phyloP scores from a whole-genome alignment of 2,113 vertebrate species.

The Speoplatyrhinus poulsoni region DNA sequence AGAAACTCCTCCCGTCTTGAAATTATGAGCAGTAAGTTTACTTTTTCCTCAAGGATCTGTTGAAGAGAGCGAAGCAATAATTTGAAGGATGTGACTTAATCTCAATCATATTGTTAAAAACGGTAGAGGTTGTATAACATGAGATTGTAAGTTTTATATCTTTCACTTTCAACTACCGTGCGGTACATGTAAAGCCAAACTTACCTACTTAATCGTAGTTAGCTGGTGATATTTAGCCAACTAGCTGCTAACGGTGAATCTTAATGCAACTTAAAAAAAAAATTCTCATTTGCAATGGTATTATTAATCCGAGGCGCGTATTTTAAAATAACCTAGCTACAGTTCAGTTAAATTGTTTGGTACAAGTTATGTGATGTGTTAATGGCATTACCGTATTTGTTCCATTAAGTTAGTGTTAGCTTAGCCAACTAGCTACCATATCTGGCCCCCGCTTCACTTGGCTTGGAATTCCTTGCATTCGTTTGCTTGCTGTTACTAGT shows the following conservation, averaged over 20 bases:
- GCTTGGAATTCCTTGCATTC: conserved; percentile 15
- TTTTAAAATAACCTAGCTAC: not conserved
- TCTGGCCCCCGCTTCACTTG: conserved; percentile 42
- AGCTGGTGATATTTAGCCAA: conserved; percentile 48
- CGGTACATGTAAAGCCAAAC: conserved; percentile 41
- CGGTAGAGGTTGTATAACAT: not conserved
- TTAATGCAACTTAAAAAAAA: not conserved
- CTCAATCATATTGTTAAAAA: not conserved
- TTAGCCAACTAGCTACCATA: conserved; percentile 45
- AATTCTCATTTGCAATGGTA: not conserved
- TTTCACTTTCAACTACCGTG: conserved; percentile 21
- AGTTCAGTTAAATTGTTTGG: not conserved
- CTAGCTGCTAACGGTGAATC: not conserved
- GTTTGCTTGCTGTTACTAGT: not conserved
- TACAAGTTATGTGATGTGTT: not conserved
- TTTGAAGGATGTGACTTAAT: not conserved
- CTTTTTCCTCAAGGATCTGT: conserved; percentile 57
- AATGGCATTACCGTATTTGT: conserved; percentile 24
- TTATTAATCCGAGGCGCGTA: not conserved
- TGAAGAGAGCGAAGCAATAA: conserved; percentile 16
- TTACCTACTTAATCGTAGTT: conserved; percentile 48
- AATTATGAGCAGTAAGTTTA: conserved; percentile 82
- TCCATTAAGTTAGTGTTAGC: conserved; percentile 50
- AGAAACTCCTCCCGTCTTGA: conserved; percentile 81
- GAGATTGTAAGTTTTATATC: conserved; percentile 9